phyloP scores from a whole-genome alignment of 1,140 invertebrate genomes.

The Neodiprion pinetum region DNA sequence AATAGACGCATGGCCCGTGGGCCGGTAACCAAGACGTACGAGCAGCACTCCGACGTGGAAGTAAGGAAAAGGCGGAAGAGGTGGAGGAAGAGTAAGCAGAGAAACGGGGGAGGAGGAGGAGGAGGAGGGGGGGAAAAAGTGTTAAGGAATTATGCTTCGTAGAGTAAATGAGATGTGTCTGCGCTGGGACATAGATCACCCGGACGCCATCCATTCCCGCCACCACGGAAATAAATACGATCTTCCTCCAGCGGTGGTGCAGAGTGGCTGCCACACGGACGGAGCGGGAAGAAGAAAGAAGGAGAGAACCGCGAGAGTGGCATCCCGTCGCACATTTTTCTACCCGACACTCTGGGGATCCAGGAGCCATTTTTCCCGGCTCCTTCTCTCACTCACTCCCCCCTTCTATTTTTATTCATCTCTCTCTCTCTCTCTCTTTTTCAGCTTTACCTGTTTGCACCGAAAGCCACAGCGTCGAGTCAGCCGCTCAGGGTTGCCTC shows the following conservation, averaged over 20 bases:
- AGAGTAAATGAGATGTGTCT: conserved; percentile 61
- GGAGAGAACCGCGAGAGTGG: conserved; percentile 12
- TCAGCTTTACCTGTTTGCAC: background rate
- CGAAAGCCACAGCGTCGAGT: background rate
- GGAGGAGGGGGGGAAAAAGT: conserved; percentile 50
- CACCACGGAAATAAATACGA: conserved; percentile 58
- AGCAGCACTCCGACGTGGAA: conserved; percentile 35
- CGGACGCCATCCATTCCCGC: conserved; percentile 51
- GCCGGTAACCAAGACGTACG: conserved; percentile 57
- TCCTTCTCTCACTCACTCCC: background rate
- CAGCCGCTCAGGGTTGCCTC: background rate
- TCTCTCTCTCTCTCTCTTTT: conserved; percentile 26
- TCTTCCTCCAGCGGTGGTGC: conserved; percentile 35
- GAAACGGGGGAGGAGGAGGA: background rate
- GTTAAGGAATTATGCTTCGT: conserved; percentile 59
- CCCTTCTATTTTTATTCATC: background rate
- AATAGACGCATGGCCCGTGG: conserved; percentile 31
- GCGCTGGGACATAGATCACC: conserved; percentile 57
- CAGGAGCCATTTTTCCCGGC: conserved; percentile 49
- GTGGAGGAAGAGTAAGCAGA: background rate
- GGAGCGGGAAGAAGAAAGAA: conserved; percentile 19
- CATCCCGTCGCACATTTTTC: conserved; percentile 53
- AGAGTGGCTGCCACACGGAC: conserved; percentile 36
- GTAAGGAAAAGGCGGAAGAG: background rate
- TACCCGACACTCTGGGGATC: conserved; percentile 48